phyloP scores from a whole-genome alignment of 2,797 vertebrate genomes.

The Sebastes matsubarae region DNA sequence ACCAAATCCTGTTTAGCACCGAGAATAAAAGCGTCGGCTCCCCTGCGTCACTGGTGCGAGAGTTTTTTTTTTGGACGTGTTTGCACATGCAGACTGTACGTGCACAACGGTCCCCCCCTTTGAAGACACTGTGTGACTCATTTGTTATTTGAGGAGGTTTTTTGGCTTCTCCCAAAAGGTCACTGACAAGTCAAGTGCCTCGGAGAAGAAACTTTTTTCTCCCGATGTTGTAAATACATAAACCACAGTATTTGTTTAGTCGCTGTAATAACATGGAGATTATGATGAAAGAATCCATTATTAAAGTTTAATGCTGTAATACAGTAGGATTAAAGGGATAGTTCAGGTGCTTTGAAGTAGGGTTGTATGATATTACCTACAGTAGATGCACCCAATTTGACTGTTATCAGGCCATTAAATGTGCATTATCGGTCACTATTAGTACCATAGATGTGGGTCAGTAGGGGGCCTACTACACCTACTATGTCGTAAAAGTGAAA shows the following conservation, averaged over 20 bases:
- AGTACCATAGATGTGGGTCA: no score
- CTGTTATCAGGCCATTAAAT: fast-evolving
- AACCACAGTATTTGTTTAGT: background rate
- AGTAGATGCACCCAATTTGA: no score
- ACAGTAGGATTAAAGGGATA: background rate
- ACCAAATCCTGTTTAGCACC: conserved; percentile 49
- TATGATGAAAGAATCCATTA: background rate
- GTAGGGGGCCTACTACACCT: no score
- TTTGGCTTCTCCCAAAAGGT: conserved; percentile 35
- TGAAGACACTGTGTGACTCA: conserved; percentile 43
- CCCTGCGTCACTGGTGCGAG: background rate
- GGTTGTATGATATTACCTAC: background rate
- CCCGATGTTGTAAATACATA: background rate
- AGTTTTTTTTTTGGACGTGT: background rate
- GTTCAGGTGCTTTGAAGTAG: background rate
- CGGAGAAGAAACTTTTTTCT: background rate
- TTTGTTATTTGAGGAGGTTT: conserved; percentile 27
- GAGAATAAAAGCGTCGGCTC: background rate
- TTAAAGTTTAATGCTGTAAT: background rate
- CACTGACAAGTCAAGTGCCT: conserved; percentile 26
- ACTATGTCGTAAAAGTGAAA: no score
- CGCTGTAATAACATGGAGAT: background rate
- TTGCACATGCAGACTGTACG: background rate
- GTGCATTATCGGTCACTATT: no score
- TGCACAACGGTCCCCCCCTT: background rate